A percentile compares a stretch with the other conserved stretches of the same genome.
These are phyloP conservation scores for Petrosia ficiformis DNA, from an alignment of 37 sponge, comb jelly and placozoan species.

Conservation along the genomic window DNA sequence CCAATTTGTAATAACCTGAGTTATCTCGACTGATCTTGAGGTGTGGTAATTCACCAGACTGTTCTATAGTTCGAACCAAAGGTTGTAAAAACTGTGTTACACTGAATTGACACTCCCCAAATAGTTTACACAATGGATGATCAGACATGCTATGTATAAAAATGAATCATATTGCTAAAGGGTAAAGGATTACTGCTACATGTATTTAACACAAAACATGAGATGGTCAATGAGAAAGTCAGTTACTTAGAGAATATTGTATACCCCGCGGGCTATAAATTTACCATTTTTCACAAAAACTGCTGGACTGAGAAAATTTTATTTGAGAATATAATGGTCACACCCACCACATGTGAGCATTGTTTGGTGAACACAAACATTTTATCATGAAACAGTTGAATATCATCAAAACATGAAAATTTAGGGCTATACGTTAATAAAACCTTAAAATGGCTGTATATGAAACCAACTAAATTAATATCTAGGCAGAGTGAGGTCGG, in stretches of 20 bases:
- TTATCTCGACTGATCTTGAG: slow-evolving; percentile 32
- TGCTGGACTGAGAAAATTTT: too few species aligned
- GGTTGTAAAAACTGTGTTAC: slow-evolving; percentile 51
- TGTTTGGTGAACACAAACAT: too few species aligned
- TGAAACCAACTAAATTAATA: too few species aligned
- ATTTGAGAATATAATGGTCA: too few species aligned
- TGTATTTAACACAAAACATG: slow-evolving; percentile 18
- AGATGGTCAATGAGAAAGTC: slow-evolving; percentile 2
- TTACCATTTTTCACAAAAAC: too few species aligned
- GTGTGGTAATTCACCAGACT: slow-evolving; percentile 29
- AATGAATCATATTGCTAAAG: not conserved
- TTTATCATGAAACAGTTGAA: too few species aligned
- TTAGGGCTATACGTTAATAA: too few species aligned
- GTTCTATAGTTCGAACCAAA: slow-evolving; percentile 33
- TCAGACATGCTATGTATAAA: slow-evolving; percentile 44
- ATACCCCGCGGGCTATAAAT: not conserved
- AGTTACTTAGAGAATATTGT: not conserved
- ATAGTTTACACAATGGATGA: slow-evolving; percentile 67
- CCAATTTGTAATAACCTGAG: too few species aligned
- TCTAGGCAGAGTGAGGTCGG: too few species aligned
- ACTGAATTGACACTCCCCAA: slow-evolving; percentile 67
- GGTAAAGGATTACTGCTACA: not conserved
- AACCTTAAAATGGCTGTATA: too few species aligned
- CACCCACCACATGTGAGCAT: too few species aligned
- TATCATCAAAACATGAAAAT: too few species aligned